Percentiles rank a stretch among this genome's conserved stretches.
These are phyloP conservation scores for Ramazzottius varieornatus DNA, from an alignment of 2,888 invertebrate genomes.

Conservation along the genomic window DNA sequence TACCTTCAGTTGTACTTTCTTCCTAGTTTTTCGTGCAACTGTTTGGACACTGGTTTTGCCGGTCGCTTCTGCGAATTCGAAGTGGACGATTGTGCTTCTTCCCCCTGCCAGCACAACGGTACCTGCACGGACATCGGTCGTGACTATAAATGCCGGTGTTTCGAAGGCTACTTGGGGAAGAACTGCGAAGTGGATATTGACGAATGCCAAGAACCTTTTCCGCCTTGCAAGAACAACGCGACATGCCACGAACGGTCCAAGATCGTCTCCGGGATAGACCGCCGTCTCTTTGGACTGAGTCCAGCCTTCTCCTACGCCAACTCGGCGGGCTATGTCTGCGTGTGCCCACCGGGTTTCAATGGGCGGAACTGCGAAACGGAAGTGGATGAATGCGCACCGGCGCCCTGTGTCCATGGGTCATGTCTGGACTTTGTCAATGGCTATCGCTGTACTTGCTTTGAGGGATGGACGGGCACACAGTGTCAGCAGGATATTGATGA, in stretches of 20 bases:
- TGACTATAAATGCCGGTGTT: constrained; percentile 15
- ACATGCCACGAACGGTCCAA: constrained; percentile 9
- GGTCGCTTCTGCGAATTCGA: constrained; percentile 29
- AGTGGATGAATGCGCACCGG: constrained; percentile 1
- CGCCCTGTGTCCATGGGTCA: neutral
- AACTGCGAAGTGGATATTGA: constrained; percentile 28
- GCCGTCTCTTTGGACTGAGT: neutral
- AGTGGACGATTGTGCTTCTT: constrained; percentile 22
- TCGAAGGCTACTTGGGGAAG: constrained; percentile 17
- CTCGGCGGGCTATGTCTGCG: constrained; percentile 13
- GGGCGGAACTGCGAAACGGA: constrained; percentile 15
- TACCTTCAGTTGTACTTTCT: too few relatives aligned
- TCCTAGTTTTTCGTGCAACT: constrained; percentile 1
- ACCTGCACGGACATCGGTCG: constrained; percentile 26
- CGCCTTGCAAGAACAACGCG: constrained; percentile 15
- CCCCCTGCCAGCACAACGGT: constrained; percentile 29
- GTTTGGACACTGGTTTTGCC: constrained; percentile 20
- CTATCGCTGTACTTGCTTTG: constrained; percentile 16
- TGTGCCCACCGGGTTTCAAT: constrained; percentile 15
- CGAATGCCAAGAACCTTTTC: constrained; percentile 26
- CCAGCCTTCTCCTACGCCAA: neutral
- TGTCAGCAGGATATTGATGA: constrained; percentile 51
- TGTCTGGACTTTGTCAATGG: neutral
- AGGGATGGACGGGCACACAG: constrained; percentile 48
- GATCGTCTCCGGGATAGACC: neutral